Evolutionary conservation across 1,140 invertebrate species (phyloP), one percentile per base, ranked within the genome.

Genomic region (Scaptomyza pallida): DNA sequence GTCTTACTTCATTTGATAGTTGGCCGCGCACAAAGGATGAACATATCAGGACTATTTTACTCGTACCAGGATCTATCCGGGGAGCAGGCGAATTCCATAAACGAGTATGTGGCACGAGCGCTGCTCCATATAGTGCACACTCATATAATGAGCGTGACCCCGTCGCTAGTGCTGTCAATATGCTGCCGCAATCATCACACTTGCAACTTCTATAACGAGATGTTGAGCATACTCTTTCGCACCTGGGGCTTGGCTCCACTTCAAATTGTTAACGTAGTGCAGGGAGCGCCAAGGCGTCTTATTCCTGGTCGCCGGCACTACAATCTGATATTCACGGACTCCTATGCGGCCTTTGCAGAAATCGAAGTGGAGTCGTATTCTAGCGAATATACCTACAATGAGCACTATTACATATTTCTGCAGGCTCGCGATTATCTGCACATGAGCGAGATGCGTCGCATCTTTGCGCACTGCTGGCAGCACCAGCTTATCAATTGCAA

Each of bases 391-490:
- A 78, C 90, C 33, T 79, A 75, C 72, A 89, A 86, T 2, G 89
- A 90, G 37, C 74, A 75, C 43, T 90, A 90, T 30, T 89, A 83
- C 16, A 90, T 90, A 5, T 90, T 90, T 16, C 73, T 90, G 37
- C 83, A 90, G 61, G 70, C 78, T 0, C 45, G 81, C 0, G 89
- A 90, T 55, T 51, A 63, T 8, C 51, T 73, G 16, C 33, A 75
- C 15, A 51, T 57, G 10, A 6, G 15, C 5, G 83, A 90, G 57
- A 89, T 90, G 78, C 65, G 63, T 0, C 59, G 41, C 15, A 90
- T 90, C 21, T 88, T 90, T 4, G 67, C 62, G 5, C 90, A 90
- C 16, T 90, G 89, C 51, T 90, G 85, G 80, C 72, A 51, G 16
- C 56, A 80, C 33, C 81, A 83, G 10, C 52, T 89, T 21, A 89